Base-by-base conservation (phyloP, 1,140 invertebrate genomes). In the Drosophila arizonae region DNA sequence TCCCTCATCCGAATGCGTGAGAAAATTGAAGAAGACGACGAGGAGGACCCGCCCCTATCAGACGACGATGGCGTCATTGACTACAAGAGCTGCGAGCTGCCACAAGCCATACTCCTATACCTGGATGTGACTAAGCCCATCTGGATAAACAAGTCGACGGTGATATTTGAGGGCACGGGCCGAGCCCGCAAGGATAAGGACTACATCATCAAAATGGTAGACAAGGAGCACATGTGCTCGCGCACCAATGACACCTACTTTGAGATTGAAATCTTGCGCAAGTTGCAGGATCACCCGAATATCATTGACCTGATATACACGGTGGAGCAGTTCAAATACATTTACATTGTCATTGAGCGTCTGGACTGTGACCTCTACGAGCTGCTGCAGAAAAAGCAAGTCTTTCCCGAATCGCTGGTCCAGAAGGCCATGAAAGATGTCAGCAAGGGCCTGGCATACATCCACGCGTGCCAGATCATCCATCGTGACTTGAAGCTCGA, bases 401-500 rank as follows among this genome's bases (percentile, higher is more conserved):
- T n/a, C 0, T 43, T 76, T n/a, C 1, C 46, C 10, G 71, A 76
- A 15, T 0, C 0, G 1, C 4, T 43, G 1, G 21, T 30, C 0
- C 28, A 60, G 9, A 24, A 51, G 9, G 17, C 72, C 6, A 61
- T 73, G n/a, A 4, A 3, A 0, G 43, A 73, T 13, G 58, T 64
- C 1, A 24, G 17, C 15, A 17, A n/a, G 0, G 74, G 63, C 2
- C 17, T 76, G 8, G 17, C 3, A 3, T 67, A 73, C 6, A 58
- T 76, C 4, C 74, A 73, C 33, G 9, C 9, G 0, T 9, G 5
- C 1, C 36, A 56, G 0, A 67, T 72, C 24, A 52, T 76, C 5
- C 74, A 76, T 45, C 70, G 74, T 1, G 63, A 76, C 10, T 26
- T 76, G 0, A 76, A 73, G 52, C 39, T 61, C 1, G 70, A 76